These are phyloP conservation scores for Scaptodrosophila latifasciaeformis DNA, from an alignment of 2,888 invertebrate genomes.

Conservation along the genomic window DNA sequence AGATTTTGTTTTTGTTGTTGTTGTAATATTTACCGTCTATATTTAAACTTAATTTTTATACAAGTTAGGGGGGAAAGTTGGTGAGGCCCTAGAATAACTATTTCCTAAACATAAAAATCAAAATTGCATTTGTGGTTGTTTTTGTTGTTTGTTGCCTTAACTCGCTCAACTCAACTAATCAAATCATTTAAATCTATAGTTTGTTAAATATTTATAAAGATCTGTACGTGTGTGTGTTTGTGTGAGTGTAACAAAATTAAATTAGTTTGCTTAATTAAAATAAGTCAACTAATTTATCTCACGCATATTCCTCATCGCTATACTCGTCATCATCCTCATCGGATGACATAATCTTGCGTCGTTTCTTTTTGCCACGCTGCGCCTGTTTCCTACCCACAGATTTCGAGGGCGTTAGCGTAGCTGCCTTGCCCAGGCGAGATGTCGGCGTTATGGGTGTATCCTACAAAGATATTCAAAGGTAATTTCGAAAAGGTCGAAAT, in stretches of 20 bases:
- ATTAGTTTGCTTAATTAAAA: background rate
- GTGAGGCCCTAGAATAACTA: background rate
- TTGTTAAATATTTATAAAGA: too few relatives aligned
- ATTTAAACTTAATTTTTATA: background rate
- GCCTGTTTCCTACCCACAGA: conserved; percentile 50
- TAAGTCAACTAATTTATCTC: conserved; percentile 18
- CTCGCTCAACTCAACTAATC: background rate
- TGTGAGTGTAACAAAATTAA: background rate
- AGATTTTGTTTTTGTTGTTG: background rate
- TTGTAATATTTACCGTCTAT: too few relatives aligned
- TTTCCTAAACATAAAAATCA: background rate
- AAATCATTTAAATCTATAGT: background rate
- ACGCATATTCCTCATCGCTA: conserved; percentile 78
- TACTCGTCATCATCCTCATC: conserved; percentile 81
- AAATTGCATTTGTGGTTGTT: background rate
- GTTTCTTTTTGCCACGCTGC: conserved; percentile 71
- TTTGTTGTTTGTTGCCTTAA: background rate
- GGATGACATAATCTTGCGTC: conserved; percentile 77
- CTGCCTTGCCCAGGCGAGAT: conserved; percentile 31
- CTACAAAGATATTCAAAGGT: conserved; percentile 22
- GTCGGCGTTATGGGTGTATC: conserved; percentile 29
- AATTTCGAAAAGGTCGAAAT: too few relatives aligned
- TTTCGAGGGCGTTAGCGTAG: conserved; percentile 33
- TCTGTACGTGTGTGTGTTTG: too few relatives aligned
- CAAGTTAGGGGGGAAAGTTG: too few relatives aligned